Evolutionary conservation across 2,888 invertebrate genomes (phyloP).

Genomic region (Vesta saturnalis): DNA sequence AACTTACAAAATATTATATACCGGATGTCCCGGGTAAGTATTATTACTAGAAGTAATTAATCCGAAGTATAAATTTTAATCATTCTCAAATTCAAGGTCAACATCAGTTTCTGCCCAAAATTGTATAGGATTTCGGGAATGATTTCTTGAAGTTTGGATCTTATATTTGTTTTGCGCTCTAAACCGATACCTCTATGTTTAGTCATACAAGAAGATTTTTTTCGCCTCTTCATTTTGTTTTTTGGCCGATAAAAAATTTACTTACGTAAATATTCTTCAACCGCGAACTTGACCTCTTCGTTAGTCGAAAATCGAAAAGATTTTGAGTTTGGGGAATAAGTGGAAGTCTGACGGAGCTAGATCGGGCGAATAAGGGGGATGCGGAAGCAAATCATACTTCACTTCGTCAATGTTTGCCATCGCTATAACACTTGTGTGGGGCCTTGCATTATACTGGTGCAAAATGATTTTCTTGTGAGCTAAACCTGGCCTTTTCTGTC

Average conservation of each 20-base stretch:
- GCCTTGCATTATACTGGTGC: too few relatives aligned
- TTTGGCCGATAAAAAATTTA: background rate
- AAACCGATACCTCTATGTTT: background rate
- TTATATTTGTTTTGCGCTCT: background rate
- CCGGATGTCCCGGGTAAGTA: too few relatives aligned
- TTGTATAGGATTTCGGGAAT: background rate
- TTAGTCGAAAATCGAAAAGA: too few relatives aligned
- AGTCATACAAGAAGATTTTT: background rate
- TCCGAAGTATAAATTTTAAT: background rate
- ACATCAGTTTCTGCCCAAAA: background rate
- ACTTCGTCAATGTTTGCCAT: too few relatives aligned
- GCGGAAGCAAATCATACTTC: too few relatives aligned
- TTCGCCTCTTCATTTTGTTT: background rate
- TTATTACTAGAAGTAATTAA: background rate
- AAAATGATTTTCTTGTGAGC: too few relatives aligned
- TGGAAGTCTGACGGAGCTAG: too few relatives aligned
- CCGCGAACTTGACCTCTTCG: too few relatives aligned
- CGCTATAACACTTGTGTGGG: too few relatives aligned
- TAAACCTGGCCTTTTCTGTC: too few relatives aligned
- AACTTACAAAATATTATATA: background rate
- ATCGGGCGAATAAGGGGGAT: too few relatives aligned
- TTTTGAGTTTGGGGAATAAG: too few relatives aligned
- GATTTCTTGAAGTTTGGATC: background rate
- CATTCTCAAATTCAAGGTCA: background rate
- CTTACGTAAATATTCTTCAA: background rate